Evolutionary conservation across 1,140 invertebrate species (phyloP).

Genomic region (Cydia strobilella): DNA sequence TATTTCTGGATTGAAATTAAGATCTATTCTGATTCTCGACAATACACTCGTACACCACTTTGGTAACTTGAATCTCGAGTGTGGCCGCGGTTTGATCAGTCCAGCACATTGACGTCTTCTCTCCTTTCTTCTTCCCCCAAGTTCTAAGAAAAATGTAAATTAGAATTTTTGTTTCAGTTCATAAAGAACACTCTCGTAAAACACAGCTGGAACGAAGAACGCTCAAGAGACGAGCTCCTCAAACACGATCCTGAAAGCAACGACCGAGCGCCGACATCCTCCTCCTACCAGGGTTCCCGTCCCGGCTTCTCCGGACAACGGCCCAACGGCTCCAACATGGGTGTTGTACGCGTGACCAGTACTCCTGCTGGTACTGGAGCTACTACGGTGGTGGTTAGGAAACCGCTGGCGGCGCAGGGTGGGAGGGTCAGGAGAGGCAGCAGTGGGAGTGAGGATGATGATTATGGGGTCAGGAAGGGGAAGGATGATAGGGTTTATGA

Average conservation of each 20-base stretch:
- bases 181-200: constrained; percentile 71
- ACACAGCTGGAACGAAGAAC: constrained; percentile 76
- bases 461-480: constrained; percentile 70
- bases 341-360: constrained; percentile 57
- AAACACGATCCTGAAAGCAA: constrained; percentile 73
- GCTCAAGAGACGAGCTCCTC: constrained; percentile 71
- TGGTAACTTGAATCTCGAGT: no score
- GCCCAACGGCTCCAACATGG: constrained; percentile 55
- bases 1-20: no score
- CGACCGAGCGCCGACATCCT: constrained; percentile 46
- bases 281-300: constrained; percentile 43
- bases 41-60: no score
- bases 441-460: constrained; percentile 72
- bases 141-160: no score
- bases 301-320: constrained; percentile 53
- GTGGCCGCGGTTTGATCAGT: no score
- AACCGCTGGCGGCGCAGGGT: constrained; percentile 50
- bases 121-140: no score
- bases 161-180: constrained; percentile 55
- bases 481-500: constrained; percentile 75
- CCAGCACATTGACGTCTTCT: no score
- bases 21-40: no score
- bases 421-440: constrained; percentile 61
- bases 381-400: constrained; percentile 42
- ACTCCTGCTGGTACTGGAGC: constrained; percentile 35